Evolutionary conservation across 2,113 vertebrate genomes (phyloP).

Genomic region (Dicentrarchus labrax): DNA sequence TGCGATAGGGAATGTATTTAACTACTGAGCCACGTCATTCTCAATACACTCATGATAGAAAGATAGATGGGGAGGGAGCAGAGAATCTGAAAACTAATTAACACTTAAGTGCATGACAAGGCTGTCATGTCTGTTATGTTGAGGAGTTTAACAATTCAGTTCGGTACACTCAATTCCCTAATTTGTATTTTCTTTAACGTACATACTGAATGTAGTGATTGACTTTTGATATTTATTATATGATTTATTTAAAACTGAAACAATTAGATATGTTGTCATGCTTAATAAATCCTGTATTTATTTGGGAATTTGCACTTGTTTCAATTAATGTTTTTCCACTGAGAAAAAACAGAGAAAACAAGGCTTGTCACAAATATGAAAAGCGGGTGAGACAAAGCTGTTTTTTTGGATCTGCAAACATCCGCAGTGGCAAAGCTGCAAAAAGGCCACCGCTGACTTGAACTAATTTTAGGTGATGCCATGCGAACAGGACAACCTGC

Average conservation of each 20-base stretch:
- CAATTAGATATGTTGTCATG: not conserved
- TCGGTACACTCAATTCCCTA: slow-evolving; percentile 10
- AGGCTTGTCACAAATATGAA: slow-evolving; percentile 49
- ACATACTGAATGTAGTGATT: not conserved
- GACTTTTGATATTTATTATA: not conserved
- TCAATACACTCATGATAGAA: slow-evolving; percentile 64
- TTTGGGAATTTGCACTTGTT: not conserved
- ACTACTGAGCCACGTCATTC: slow-evolving; percentile 70
- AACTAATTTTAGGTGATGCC: slow-evolving; percentile 86
- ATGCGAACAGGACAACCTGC: slow-evolving; percentile 81
- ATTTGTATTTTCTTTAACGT: slow-evolving; percentile 17
- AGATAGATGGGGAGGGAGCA: slow-evolving; percentile 56
- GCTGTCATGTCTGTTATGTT: slow-evolving; percentile 63
- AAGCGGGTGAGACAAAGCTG: slow-evolving; percentile 61
- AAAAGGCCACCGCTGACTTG: slow-evolving; percentile 72
- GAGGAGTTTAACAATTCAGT: slow-evolving; percentile 55
- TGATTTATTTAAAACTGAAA: not conserved
- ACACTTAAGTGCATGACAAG: slow-evolving; percentile 75
- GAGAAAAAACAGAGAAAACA: slow-evolving; percentile 1
- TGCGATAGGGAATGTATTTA: slow-evolving; percentile 73
- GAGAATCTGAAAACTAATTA: slow-evolving; percentile 78
- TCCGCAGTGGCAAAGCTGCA: slow-evolving; percentile 69
- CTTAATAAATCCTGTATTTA: not conserved
- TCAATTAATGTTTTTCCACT: slow-evolving; percentile 14
- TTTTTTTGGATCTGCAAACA: slow-evolving; percentile 68